Percentiles rank a stretch among this genome's conserved stretches.
phyloP scores from a whole-genome alignment of 2,797 vertebrate genomes.

The Pipistrellus pygmaeus region DNA sequence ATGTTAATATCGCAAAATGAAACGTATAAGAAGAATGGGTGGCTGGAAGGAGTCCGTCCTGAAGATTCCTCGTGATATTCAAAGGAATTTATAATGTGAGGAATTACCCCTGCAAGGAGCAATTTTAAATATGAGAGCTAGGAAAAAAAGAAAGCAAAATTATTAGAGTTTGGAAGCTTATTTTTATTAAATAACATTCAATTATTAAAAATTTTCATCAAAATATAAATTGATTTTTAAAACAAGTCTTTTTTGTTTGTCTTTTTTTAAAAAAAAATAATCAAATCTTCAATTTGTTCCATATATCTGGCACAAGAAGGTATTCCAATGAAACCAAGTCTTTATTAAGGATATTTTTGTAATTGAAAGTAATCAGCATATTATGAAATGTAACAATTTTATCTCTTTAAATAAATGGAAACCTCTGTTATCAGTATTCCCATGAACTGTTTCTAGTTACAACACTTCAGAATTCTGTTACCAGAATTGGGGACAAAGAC shows the following conservation, averaged over 20 bases:
- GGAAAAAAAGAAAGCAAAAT: not conserved
- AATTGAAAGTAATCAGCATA: not conserved
- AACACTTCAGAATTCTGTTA: not conserved
- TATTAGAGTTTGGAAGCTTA: slow-evolving; percentile 23
- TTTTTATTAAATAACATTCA: not conserved
- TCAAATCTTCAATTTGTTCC: not conserved
- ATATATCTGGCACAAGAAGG: not conserved
- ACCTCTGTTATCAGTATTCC: not conserved
- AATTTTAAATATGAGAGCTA: not conserved
- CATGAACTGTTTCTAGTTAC: not conserved
- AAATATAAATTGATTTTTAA: slow-evolving; percentile 34
- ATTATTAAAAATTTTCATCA: not conserved
- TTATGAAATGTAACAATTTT: slow-evolving; percentile 2
- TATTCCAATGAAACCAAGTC: not conserved
- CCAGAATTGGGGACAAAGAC: not conserved
- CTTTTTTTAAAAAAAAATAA: not conserved
- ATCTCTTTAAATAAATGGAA: slow-evolving; percentile 39
- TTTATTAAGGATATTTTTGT: not conserved
- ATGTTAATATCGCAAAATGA: not conserved
- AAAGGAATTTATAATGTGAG: not conserved
- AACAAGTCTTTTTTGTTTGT: not conserved
- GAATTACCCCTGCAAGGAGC: slow-evolving; percentile 24
- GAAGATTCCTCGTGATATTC: not conserved
- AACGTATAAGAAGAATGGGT: not conserved
- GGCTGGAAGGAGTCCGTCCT: not conserved